phyloP scores from a whole-genome alignment of 2,113 vertebrate species.

The Zosterops pallidus region DNA sequence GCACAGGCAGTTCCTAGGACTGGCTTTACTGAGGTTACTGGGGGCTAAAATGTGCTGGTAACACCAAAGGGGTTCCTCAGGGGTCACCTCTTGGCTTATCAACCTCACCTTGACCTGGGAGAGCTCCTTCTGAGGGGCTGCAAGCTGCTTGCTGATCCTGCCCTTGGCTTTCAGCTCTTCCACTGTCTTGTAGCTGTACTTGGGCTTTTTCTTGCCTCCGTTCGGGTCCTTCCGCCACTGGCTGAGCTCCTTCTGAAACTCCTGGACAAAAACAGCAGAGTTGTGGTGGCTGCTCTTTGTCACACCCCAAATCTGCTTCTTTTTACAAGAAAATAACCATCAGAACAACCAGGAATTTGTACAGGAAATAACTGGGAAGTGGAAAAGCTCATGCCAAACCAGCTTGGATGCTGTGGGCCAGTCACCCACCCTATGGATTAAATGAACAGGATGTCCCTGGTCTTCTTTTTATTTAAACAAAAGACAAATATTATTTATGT shows the following conservation, averaged over 20 bases:
- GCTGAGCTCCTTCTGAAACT: slow-evolving; percentile 93
- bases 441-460: neutral
- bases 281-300: neutral
- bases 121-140: slow-evolving; percentile 88
- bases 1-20: neutral
- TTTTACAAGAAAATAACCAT: neutral
- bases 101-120: slow-evolving; percentile 89
- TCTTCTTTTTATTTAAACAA: neutral
- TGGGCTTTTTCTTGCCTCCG: slow-evolving; percentile 90
- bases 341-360: neutral
- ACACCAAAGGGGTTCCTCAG: neutral
- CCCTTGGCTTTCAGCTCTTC: slow-evolving; percentile 95
- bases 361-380: neutral
- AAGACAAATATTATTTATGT: neutral
- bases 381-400: neutral
- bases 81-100: neutral
- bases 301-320: neutral
- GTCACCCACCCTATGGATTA: neutral
- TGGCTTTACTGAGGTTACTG: rapidly evolving
- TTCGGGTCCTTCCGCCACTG: slow-evolving; percentile 95
- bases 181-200: slow-evolving; percentile 92
- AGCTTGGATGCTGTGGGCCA: neutral
- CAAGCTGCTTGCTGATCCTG: slow-evolving; percentile 81
- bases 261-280: slow-evolving; percentile 67
- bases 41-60: neutral